phyloP scores from a whole-genome alignment of 2,888 invertebrate species.

The Polyommatus iphigenia region DNA sequence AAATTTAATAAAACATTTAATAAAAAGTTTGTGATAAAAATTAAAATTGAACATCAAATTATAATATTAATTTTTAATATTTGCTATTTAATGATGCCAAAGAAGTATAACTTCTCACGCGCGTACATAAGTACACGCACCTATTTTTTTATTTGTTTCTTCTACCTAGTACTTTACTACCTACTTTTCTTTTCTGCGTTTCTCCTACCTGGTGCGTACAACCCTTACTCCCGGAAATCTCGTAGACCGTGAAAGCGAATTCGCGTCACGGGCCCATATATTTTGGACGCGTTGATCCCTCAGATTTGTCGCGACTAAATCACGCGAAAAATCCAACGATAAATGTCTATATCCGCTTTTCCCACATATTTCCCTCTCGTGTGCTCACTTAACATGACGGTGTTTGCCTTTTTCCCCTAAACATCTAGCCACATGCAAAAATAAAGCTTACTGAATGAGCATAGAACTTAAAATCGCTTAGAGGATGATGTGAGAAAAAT shows the following conservation, averaged over 20 bases:
- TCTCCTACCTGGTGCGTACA: background rate
- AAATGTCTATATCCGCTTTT: slow-evolving; percentile 80
- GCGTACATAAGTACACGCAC: no score
- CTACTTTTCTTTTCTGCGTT: background rate
- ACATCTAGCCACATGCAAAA: slow-evolving; percentile 42
- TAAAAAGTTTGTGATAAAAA: no score
- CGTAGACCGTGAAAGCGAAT: slow-evolving; percentile 16
- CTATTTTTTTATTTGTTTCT: no score
- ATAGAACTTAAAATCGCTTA: slow-evolving; percentile 40
- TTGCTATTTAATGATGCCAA: no score
- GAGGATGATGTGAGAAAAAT: slow-evolving; percentile 54
- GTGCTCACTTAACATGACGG: slow-evolving; percentile 79
- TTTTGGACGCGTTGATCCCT: slow-evolving; percentile 60
- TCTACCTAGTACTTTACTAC: no score
- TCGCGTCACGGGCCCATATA: slow-evolving; percentile 48
- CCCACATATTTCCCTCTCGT: slow-evolving; percentile 80
- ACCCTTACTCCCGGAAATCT: slow-evolving; percentile 10
- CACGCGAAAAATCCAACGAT: slow-evolving; percentile 78
- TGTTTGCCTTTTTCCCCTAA: slow-evolving; percentile 74
- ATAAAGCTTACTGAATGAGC: slow-evolving; percentile 30
- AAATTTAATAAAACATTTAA: no score
- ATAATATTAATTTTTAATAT: no score
- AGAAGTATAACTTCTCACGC: no score
- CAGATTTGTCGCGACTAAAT: slow-evolving; percentile 77
- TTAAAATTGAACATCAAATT: no score